Evolutionary conservation across 1,140 invertebrate species (phyloP).

Genomic region (Plutomurus gul): DNA sequence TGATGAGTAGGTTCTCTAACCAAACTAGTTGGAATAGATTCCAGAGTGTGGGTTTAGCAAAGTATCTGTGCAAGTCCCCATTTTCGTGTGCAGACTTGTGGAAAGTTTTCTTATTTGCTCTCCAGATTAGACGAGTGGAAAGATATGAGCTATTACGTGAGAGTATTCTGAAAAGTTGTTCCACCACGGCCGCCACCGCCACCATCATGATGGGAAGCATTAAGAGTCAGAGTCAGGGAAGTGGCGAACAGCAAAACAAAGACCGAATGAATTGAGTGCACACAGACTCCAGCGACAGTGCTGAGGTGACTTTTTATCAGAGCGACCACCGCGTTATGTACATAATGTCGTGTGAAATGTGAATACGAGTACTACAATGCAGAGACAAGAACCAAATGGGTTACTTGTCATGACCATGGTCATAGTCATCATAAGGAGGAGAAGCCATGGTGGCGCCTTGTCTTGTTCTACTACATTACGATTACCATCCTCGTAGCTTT

Average conservation of each 20-base stretch:
- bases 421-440: neutral
- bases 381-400: neutral
- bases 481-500: neutral
- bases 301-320: neutral
- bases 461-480: constrained; percentile 11
- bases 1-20: too few species aligned
- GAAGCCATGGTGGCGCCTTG: neutral
- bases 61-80: neutral
- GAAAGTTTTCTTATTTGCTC: constrained; percentile 20
- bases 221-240: neutral
- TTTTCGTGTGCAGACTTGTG: neutral
- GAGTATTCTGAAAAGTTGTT: neutral
- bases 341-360: too few species aligned
- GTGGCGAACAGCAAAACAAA: neutral
- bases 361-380: neutral
- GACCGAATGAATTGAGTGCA: neutral
- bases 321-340: neutral
- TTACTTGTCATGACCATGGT: neutral
- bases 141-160: neutral
- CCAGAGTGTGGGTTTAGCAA: neutral
- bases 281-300: neutral
- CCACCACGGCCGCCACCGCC: too few species aligned
- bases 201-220: neutral
- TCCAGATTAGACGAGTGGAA: neutral
- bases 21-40: too few species aligned